Conservation (phyloP, 92 coral and sea anemone species). For the Epizoanthus fatuus region DNA sequence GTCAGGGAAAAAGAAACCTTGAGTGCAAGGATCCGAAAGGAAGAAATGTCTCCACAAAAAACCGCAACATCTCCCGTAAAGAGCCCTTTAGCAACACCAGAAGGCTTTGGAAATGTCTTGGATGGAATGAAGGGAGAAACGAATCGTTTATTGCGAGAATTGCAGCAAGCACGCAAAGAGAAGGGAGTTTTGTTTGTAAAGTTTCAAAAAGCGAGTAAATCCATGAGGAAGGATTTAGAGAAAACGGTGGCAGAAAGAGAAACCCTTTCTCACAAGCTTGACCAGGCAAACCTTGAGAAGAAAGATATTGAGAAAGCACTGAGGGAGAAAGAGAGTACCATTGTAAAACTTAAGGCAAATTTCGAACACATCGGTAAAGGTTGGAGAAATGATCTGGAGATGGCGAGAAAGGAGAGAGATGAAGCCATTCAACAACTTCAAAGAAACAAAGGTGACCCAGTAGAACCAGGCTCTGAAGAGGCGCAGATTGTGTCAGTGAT, state of each 20-base stretch:
- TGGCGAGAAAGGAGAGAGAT: constrained; percentile 80
- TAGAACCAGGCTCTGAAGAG: not conserved
- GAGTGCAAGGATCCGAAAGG: constrained; percentile 69
- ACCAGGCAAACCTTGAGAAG: constrained; percentile 74
- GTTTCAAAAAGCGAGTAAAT: constrained; percentile 78
- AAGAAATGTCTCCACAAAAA: constrained; percentile 35
- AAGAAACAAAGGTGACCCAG: not conserved
- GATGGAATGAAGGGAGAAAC: constrained; percentile 86
- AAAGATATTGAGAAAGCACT: constrained; percentile 73
- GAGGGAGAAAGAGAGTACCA: constrained; percentile 81
- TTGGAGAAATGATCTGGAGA: constrained; percentile 94
- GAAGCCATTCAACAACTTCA: constrained; percentile 56
- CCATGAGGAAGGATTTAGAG: constrained; percentile 84
- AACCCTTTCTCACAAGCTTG: constrained; percentile 69
- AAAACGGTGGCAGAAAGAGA: constrained; percentile 80
- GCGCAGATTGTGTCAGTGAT: constrained; percentile 1
- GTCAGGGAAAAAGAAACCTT: constrained; percentile 85
- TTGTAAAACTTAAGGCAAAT: constrained; percentile 81
- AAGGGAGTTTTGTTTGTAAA: constrained; percentile 83
- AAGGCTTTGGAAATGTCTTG: constrained; percentile 76
- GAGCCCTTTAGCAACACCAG: constrained; percentile 59
- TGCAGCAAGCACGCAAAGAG: constrained; percentile 79
- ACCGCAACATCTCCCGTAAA: constrained; percentile 22
- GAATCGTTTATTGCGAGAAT: constrained; percentile 75
- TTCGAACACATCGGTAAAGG: constrained; percentile 97